Base-by-base conservation (phyloP, 2,797 vertebrate genomes). In the Rhadinocentrus ornatus region DNA sequence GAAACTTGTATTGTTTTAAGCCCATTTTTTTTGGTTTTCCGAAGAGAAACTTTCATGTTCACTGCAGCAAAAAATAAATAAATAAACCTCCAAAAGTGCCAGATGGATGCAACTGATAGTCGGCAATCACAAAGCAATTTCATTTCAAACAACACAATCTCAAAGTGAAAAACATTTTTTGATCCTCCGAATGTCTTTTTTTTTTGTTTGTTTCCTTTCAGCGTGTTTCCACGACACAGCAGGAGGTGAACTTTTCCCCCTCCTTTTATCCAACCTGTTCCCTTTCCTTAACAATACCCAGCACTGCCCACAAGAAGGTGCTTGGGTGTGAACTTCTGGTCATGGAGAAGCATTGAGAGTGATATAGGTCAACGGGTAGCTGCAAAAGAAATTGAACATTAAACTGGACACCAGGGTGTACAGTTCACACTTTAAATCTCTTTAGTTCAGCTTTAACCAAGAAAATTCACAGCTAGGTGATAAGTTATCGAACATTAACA, bases 221-320 rank as follows among this genome's bases (percentile, higher is more conserved):
- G 27, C 46, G 29, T 60, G 50, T 71, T 85, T 60, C 44, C 20
- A n/a, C 5, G 39, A 16, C 2, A 68, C 69, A 85, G 65, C 61
- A 53, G 63, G 27, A 34, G 69, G 57, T 66, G 62, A 73, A 58
- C 44, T n/a, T 59, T 60, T 62, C 63, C 62, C 62, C 39, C 52
- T 67, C 20, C 61, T 69, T 67, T 82, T 63, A 77, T 64, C 37
- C 62, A 15, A 37, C 66, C 56, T 26, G 37, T 75, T 69, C 75
- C 66, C 69, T 31, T 80, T 37, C 44, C 53, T 83, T 62, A 70
- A 83, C 77, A 74, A 67, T 75, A 70, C 64, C 78, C 61, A 72
- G 24, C 66, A 54, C 26, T 26, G 55, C 70, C 71, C 67, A 81
- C 76, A 76, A 66, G 54, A 61, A 75, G 64, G 53, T 66, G 31